Evolutionary conservation across 2,888 invertebrate species (phyloP).

Genomic region (Drosophila seclusa): DNA sequence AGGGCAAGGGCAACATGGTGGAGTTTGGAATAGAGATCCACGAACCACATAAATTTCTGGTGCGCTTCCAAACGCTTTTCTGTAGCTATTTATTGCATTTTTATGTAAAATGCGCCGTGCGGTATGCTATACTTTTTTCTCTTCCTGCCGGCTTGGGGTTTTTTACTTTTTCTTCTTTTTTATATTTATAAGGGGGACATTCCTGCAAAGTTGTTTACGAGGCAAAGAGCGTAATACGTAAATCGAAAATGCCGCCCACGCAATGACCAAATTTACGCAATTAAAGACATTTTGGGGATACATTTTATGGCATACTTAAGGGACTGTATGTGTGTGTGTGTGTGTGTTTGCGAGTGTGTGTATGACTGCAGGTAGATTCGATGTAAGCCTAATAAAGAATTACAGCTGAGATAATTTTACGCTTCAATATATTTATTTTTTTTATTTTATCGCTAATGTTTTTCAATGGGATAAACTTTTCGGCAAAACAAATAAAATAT

Average conservation of each 20-base stretch:
- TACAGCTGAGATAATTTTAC: conserved; percentile 18
- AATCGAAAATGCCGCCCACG: conserved; percentile 63
- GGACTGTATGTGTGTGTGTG: conserved; percentile 6
- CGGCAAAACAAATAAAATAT: conserved; percentile 1
- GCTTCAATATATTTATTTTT: neutral
- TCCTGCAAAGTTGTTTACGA: conserved; percentile 75
- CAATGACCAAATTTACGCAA: conserved; percentile 63
- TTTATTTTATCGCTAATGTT: neutral
- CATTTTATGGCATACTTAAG: conserved; percentile 58
- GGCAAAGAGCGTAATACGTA: conserved; percentile 54
- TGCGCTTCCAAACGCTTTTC: conserved; percentile 62
- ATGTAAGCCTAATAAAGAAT: conserved; percentile 22
- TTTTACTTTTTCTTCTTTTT: neutral
- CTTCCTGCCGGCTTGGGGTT: neutral
- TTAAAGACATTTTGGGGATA: conserved; percentile 61
- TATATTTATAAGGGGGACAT: conserved; percentile 48
- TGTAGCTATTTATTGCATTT: conserved; percentile 79
- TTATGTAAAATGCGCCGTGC: conserved; percentile 76
- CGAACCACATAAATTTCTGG: conserved; percentile 69
- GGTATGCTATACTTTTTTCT: conserved; percentile 58
- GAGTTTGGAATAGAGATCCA: conserved; percentile 45
- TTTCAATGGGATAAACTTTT: neutral
- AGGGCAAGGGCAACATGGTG: neutral
- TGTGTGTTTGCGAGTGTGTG: neutral
- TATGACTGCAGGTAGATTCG: conserved; percentile 34